Percentiles rank a stretch among this genome's conserved stretches.
Evolutionary conservation across 30 jellyfish, hydroid and myxozoan genomes (phyloP).

Genomic region (Turritopsis dohrnii): DNA sequence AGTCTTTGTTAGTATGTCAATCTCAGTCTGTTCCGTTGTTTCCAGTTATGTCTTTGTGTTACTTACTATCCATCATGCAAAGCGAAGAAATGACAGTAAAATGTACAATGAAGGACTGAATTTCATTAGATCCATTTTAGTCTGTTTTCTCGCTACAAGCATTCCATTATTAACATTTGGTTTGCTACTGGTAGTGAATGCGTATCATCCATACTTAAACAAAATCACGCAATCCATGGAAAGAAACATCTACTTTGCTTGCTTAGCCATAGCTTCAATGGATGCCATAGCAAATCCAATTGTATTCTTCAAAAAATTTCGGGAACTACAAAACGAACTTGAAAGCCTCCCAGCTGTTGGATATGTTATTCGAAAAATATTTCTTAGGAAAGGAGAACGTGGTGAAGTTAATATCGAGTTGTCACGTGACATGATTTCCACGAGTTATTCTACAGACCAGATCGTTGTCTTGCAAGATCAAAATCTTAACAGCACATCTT

Average conservation of each 20-base stretch:
- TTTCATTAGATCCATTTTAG: conserved; percentile 12
- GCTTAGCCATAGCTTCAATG: conserved; percentile 6
- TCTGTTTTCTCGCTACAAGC: conserved; percentile 18
- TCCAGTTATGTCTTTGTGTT: conserved; percentile 2
- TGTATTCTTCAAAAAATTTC: conserved; percentile 16
- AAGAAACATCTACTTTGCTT: conserved; percentile 19
- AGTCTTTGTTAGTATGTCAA: neutral
- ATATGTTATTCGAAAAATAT: neutral
- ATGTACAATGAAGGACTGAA: conserved; percentile 17
- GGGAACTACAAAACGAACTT: neutral
- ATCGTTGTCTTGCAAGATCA: neutral
- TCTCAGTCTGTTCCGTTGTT: conserved; percentile 12
- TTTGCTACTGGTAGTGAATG: neutral
- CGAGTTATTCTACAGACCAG: neutral
- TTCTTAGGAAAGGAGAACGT: neutral
- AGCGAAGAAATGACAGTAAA: neutral
- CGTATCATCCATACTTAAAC: neutral
- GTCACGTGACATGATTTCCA: neutral
- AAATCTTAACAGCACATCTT: neutral
- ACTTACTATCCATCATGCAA: conserved; percentile 13
- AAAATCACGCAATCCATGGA: neutral
- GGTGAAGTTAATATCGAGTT: neutral
- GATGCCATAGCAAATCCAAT: conserved; percentile 29
- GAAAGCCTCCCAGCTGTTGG: neutral
- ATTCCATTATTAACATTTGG: conserved; percentile 21